A percentile compares a stretch with the other conserved stretches of the same genome.
Evolutionary conservation across 2,113 vertebrate species (phyloP).

Genomic region (Nothoprocta pentlandii): DNA sequence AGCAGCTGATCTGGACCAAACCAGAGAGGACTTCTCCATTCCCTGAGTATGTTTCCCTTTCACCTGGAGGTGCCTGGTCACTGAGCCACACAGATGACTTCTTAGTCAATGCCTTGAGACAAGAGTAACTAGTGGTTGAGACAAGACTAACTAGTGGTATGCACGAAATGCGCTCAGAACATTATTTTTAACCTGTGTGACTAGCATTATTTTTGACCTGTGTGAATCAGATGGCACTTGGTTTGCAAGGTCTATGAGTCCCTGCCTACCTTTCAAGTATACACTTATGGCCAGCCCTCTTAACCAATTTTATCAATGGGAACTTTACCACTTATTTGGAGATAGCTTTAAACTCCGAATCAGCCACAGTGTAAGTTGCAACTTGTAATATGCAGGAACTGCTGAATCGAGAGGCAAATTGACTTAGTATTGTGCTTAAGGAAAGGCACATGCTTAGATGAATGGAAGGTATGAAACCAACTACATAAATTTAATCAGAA

Average conservation of each 20-base stretch:
- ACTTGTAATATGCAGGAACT: background rate
- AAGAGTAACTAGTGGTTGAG: background rate
- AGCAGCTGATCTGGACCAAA: background rate
- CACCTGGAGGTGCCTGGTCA: background rate
- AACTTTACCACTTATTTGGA: background rate
- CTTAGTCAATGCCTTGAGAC: background rate
- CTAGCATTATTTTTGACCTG: background rate
- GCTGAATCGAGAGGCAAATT: background rate
- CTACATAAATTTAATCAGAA: background rate
- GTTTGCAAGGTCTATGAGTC: background rate
- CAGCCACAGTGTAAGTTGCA: background rate
- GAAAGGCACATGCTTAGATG: background rate
- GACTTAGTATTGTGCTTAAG: background rate
- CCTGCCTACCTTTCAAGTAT: background rate
- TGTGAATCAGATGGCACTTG: background rate
- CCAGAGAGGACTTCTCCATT: background rate
- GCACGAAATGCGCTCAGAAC: rapidly evolving
- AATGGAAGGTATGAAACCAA: background rate
- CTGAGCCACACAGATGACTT: rapidly evolving
- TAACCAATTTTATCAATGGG: background rate
- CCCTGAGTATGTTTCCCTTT: background rate
- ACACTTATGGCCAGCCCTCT: too few species aligned
- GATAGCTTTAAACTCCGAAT: background rate
- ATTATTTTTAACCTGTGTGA: background rate
- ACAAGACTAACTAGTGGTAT: background rate